Evolutionary conservation across 2,797 vertebrate genomes (phyloP).

Genomic region (Anguilla megastoma): DNA sequence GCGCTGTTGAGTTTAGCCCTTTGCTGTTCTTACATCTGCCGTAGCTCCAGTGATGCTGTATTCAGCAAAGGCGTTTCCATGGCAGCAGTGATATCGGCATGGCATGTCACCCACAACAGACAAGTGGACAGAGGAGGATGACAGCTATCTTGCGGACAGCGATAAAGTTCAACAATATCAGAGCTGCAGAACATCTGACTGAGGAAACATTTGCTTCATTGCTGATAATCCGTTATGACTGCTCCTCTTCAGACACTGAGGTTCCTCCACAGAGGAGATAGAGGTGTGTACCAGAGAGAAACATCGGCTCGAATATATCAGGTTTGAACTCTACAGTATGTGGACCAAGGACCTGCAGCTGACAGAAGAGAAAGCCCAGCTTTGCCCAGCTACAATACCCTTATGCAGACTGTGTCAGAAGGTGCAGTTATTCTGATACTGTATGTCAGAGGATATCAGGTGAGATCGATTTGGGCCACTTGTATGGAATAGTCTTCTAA

Average conservation of each 20-base stretch:
- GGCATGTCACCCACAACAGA: not conserved
- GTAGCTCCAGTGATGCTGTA: not conserved
- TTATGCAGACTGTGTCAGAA: too few relatives aligned
- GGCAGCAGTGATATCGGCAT: conserved; percentile 9
- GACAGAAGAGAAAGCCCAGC: not conserved
- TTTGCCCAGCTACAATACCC: not conserved
- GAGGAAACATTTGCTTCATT: not conserved
- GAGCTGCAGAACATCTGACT: not conserved
- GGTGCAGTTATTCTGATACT: too few relatives aligned
- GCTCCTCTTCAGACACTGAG: not conserved
- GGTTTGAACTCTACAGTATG: not conserved
- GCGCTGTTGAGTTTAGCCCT: not conserved
- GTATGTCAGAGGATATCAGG: too few relatives aligned
- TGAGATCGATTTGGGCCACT: too few relatives aligned
- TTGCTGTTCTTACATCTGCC: not conserved
- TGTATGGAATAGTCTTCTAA: too few relatives aligned
- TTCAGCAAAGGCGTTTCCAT: conserved; percentile 22
- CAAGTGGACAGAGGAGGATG: not conserved
- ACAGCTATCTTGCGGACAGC: not conserved
- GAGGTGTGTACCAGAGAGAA: not conserved
- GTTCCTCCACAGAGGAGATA: not conserved
- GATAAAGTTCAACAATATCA: not conserved
- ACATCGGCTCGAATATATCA: not conserved
- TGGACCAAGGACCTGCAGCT: not conserved
- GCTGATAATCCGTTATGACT: not conserved